Percentiles rank a stretch among this genome's conserved stretches.
phyloP scores from a whole-genome alignment of 1,140 invertebrate genomes.

The Cyclargus thomasi region DNA sequence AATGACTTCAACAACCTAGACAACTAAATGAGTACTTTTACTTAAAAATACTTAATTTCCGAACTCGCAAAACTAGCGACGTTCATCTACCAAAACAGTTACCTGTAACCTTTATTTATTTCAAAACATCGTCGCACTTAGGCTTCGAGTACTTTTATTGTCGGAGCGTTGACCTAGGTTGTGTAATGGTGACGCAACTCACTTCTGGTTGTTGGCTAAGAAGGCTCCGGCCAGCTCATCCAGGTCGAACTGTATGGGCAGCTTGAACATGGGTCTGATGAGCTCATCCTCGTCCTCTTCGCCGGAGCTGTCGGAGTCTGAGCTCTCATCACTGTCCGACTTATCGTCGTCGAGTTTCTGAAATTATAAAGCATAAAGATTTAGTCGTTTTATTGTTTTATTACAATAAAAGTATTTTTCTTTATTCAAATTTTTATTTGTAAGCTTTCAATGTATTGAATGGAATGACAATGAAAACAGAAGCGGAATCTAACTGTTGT shows the following conservation, averaged over 20 bases:
- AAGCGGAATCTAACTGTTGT: no score
- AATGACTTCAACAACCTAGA: no score
- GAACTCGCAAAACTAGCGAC: no score
- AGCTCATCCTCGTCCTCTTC: conserved; percentile 68
- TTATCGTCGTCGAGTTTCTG: conserved; percentile 71
- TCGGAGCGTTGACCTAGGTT: not conserved
- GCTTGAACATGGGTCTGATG: conserved; percentile 81
- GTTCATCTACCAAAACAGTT: no score
- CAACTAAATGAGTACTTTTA: no score
- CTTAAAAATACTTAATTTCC: no score
- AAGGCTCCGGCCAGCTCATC: conserved; percentile 86
- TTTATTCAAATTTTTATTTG: no score
- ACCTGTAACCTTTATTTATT: not conserved
- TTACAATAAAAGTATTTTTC: no score
- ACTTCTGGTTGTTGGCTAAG: conserved; percentile 85
- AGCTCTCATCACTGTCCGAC: conserved; percentile 70
- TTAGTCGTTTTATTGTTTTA: no score
- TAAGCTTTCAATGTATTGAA: no score
- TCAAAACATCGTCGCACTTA: not conserved
- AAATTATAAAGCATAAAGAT: conserved; percentile 18
- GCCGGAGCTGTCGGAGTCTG: conserved; percentile 73
- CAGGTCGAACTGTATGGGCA: conserved; percentile 86
- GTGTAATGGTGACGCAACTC: conserved; percentile 32
- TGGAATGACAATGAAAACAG: no score
- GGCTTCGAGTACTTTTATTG: not conserved